A percentile compares a stretch with the other conserved stretches of the same genome.
Evolutionary conservation across 1,140 invertebrate genomes (phyloP).

Genomic region (Carposina sasakii): DNA sequence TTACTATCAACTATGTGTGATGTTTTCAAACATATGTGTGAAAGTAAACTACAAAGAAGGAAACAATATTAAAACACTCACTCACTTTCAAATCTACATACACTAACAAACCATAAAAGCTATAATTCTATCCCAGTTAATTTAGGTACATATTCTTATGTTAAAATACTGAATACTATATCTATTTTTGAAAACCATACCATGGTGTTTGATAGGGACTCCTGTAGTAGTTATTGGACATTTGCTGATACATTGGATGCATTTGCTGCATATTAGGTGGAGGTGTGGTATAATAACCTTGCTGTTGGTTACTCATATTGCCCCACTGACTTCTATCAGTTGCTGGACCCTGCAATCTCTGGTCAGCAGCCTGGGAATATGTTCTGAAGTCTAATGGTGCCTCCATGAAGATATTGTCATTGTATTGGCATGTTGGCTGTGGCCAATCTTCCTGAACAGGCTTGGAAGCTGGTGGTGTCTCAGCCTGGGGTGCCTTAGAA

Average conservation of each 20-base stretch:
- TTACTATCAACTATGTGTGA: conserved; percentile 7
- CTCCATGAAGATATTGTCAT: conserved; percentile 54
- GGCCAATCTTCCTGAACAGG: conserved; percentile 27
- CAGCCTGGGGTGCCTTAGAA: neutral
- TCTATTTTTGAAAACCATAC: conserved; percentile 47
- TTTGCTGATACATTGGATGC: conserved; percentile 28
- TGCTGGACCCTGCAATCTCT: neutral
- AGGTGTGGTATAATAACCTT: conserved; percentile 20
- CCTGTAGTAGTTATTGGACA: conserved; percentile 39
- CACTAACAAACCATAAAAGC: too few relatives aligned
- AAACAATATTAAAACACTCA: too few relatives aligned
- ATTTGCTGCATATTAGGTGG: conserved; percentile 29
- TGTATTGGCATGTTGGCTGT: conserved; percentile 52
- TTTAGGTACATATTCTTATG: too few relatives aligned
- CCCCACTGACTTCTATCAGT: conserved; percentile 20
- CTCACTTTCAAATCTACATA: too few relatives aligned
- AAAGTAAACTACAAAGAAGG: too few relatives aligned
- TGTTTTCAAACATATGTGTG: too few relatives aligned
- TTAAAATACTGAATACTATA: too few relatives aligned
- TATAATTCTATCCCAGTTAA: too few relatives aligned
- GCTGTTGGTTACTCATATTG: conserved; percentile 23
- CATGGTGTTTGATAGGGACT: conserved; percentile 55
- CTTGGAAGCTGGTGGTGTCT: neutral
- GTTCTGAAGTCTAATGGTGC: conserved; percentile 49
- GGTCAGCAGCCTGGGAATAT: conserved; percentile 6